phyloP scores from a whole-genome alignment of 2,113 vertebrate species.

The Actinemys pallida region DNA sequence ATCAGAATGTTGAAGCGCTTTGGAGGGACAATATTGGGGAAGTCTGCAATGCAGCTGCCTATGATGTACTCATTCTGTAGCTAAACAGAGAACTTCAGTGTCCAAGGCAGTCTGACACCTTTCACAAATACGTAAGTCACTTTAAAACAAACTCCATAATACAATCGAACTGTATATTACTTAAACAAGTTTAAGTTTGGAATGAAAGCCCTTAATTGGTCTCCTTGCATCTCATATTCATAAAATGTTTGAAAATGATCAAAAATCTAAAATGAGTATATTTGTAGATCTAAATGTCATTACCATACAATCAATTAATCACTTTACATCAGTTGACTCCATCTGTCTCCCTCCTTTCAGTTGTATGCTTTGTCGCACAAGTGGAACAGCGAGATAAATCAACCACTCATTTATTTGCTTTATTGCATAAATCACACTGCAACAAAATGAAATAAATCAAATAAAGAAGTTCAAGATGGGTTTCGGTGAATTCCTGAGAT shows the following conservation, averaged over 20 bases:
- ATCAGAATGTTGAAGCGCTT: neutral
- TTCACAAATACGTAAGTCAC: neutral
- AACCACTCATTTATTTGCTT: conserved; percentile 47
- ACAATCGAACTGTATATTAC: neutral
- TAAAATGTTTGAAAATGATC: neutral
- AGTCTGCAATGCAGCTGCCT: neutral
- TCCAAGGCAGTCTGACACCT: neutral
- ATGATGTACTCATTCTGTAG: neutral
- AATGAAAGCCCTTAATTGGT: neutral
- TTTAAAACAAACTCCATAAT: neutral
- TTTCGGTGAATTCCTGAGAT: conserved; percentile 40
- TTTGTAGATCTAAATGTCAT: conserved; percentile 1
- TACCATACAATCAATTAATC: neutral
- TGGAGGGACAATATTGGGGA: neutral
- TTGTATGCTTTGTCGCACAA: conserved; percentile 18
- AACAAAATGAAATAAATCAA: conserved; percentile 62
- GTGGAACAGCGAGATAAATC: conserved; percentile 49
- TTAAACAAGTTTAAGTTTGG: neutral
- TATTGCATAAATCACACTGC: conserved; percentile 56
- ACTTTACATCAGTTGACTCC: neutral
- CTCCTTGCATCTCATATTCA: neutral
- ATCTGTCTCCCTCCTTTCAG: neutral
- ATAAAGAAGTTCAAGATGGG: conserved; percentile 51
- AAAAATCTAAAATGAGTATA: neutral
- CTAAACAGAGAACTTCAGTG: neutral